phyloP scores from a whole-genome alignment of 2,113 vertebrate species.

The Lethenteron camtschaticum region DNA sequence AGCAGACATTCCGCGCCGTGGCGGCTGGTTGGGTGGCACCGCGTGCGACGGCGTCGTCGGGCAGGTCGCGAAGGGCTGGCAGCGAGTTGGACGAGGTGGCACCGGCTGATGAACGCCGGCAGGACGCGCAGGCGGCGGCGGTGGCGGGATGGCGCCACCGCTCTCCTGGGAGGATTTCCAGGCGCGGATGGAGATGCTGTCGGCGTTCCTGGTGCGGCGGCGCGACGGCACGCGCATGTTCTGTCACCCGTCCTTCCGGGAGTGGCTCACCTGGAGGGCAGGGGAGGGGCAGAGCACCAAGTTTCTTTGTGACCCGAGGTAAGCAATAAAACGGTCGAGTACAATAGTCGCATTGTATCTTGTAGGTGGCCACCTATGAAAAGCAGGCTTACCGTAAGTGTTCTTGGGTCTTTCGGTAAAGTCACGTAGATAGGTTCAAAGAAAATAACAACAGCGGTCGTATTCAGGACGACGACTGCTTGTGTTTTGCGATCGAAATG shows the following conservation, averaged over 20 bases:
- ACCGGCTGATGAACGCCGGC: too few relatives aligned
- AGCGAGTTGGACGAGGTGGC: too few relatives aligned
- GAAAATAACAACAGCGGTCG: too few relatives aligned
- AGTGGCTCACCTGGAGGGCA: conserved; percentile 88
- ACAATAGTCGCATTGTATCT: too few relatives aligned
- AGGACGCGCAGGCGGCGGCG: conserved; percentile 30
- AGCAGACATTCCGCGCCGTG: conserved; percentile 80
- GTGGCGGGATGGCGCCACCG: conserved; percentile 40
- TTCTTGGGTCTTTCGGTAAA: too few relatives aligned
- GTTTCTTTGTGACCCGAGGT: conserved; percentile 94
- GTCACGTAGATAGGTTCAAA: too few relatives aligned
- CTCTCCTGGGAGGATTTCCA: conserved; percentile 79
- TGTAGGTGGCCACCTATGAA: too few relatives aligned
- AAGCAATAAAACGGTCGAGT: conserved; percentile 9
- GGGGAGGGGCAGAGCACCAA: conserved; percentile 76
- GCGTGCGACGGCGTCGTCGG: too few relatives aligned
- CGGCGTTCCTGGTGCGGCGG: conserved; percentile 61
- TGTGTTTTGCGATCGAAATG: too few relatives aligned
- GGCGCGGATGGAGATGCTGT: conserved; percentile 71
- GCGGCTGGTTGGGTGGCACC: conserved; percentile 44
- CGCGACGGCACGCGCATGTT: conserved; percentile 96
- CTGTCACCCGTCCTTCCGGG: conserved; percentile 89
- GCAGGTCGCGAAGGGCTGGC: too few relatives aligned
- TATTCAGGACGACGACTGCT: too few relatives aligned
- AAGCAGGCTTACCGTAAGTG: too few relatives aligned